phyloP scores from a whole-genome alignment of 2,888 invertebrate genomes.

The Calliphora vomitoria region DNA sequence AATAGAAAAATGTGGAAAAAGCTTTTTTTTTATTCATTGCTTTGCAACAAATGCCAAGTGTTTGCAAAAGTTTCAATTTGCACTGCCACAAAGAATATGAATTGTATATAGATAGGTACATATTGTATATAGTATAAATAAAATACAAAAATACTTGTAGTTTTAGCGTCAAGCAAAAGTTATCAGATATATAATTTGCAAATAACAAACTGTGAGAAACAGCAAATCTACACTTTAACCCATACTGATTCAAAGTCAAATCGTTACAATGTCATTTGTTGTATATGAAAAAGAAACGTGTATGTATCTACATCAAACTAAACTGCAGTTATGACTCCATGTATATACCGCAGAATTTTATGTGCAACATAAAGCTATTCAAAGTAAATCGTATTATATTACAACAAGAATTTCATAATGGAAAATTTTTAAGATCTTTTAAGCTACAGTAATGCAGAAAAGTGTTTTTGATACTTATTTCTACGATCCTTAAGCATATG shows the following conservation, averaged over 20 bases:
- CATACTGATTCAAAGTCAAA: slow-evolving; percentile 28
- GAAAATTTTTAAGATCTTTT: background rate
- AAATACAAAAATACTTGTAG: background rate
- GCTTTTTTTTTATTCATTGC: slow-evolving; percentile 53
- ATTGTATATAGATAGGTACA: background rate
- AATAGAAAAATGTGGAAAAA: slow-evolving; percentile 74
- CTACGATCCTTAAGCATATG: too few species aligned
- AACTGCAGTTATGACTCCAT: background rate
- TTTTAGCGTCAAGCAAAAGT: slow-evolving; percentile 46
- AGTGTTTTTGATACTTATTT: too few species aligned
- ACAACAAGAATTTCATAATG: slow-evolving; percentile 20
- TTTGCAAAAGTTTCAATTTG: slow-evolving; percentile 52
- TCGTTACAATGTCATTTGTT: slow-evolving; percentile 5
- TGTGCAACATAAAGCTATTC: slow-evolving; percentile 17
- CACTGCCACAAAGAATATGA: slow-evolving; percentile 14
- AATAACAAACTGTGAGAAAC: background rate
- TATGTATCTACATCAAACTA: background rate
- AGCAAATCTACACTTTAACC: slow-evolving; percentile 1
- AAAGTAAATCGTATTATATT: slow-evolving; percentile 34
- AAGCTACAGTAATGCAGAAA: too few species aligned
- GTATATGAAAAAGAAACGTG: background rate
- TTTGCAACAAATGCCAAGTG: slow-evolving; percentile 74
- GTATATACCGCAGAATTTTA: background rate
- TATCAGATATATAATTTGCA: slow-evolving; percentile 40
- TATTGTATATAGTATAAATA: background rate